Percentiles rank a stretch among this genome's conserved stretches.
phyloP scores from a whole-genome alignment of 2,113 vertebrate genomes.

The Manacus vitellinus region DNA sequence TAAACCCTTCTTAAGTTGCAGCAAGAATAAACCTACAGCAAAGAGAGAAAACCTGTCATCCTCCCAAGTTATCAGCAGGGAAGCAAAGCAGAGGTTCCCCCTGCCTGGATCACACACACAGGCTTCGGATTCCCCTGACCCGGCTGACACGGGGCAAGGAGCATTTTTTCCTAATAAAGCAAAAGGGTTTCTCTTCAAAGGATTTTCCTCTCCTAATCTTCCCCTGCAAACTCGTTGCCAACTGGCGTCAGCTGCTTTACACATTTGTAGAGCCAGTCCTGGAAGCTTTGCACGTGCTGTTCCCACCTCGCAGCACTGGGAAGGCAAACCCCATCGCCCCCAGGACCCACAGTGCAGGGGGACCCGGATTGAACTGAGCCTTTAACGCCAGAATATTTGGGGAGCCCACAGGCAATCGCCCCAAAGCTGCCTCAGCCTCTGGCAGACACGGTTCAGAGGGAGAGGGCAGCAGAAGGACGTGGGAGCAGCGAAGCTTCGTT shows the following conservation, averaged over 20 bases:
- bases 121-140: not conserved
- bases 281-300: not conserved
- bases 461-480: not conserved
- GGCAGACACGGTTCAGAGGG: accelerated
- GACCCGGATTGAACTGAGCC: accelerated
- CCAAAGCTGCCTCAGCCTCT: not conserved
- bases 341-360: accelerated
- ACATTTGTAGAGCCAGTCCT: not conserved
- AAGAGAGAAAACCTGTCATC: not conserved
- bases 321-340: not conserved
- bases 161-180: conserved; percentile 7
- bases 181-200: not conserved
- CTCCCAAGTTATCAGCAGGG: not conserved
- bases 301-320: not conserved
- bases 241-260: not conserved
- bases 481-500: not conserved
- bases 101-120: not conserved
- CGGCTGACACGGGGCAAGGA: not conserved
- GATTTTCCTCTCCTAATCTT: not conserved
- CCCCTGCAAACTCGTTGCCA: not conserved
- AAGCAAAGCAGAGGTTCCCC: not conserved
- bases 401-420: not conserved
- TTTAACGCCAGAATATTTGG: not conserved
- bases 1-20: not conserved
- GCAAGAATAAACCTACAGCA: not conserved